These are phyloP conservation scores for Syrista parreyssii DNA, from an alignment of 2,888 invertebrate genomes.

Conservation along the genomic window DNA sequence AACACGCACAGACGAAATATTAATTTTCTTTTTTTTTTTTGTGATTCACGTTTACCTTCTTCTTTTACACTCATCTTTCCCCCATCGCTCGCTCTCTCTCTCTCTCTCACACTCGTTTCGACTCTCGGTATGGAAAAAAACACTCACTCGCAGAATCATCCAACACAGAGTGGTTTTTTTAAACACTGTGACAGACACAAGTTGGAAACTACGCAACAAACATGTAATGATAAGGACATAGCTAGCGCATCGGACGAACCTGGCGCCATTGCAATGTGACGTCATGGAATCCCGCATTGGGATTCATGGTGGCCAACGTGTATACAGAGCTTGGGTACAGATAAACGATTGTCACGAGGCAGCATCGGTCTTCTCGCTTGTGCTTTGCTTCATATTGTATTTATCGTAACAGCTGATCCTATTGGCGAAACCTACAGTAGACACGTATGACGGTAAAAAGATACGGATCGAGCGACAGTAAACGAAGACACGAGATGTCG, in stretches of 20 bases:
- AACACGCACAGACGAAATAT: conserved; percentile 10
- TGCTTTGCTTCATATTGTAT: not conserved
- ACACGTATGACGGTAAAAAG: conserved; percentile 13
- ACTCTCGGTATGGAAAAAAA: not conserved
- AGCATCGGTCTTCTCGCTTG: not conserved
- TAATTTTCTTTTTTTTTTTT: not conserved
- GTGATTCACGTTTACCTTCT: not conserved
- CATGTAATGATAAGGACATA: conserved; percentile 10
- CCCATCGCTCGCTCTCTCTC: conserved; percentile 18
- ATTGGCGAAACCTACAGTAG: not conserved
- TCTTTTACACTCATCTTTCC: conserved; percentile 4
- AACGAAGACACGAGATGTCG: not conserved
- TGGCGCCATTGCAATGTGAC: not conserved
- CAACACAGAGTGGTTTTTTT: conserved; percentile 59
- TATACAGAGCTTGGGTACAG: not conserved
- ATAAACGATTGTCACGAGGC: not conserved
- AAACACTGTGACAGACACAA: conserved; percentile 66
- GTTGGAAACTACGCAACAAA: conserved; percentile 63
- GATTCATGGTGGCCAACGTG: not conserved
- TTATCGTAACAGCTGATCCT: not conserved
- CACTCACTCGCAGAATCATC: conserved; percentile 55
- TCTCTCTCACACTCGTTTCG: conserved; percentile 54
- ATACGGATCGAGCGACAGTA: conserved; percentile 1
- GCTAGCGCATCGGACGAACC: conserved; percentile 16
- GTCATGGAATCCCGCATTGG: not conserved